These are phyloP conservation scores for Thamnaconus septentrionalis DNA, from an alignment of 2,113 vertebrate genomes.

Conservation along the genomic window DNA sequence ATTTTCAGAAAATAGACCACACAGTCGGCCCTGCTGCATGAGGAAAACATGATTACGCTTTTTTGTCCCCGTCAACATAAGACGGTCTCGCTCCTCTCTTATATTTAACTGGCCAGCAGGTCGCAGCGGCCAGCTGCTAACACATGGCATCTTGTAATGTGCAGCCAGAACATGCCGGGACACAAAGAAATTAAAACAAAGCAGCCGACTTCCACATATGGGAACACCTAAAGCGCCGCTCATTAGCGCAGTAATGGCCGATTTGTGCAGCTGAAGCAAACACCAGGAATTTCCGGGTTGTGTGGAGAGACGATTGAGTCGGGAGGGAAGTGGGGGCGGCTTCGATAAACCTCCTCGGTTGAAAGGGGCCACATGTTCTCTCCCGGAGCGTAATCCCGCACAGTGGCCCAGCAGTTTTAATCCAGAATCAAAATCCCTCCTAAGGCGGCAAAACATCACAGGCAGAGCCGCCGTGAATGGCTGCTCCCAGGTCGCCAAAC, in stretches of 20 bases:
- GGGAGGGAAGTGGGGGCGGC: neutral
- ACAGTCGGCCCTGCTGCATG: too few species aligned
- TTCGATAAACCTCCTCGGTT: conserved; percentile 35
- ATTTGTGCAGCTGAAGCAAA: conserved; percentile 16
- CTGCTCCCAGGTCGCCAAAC: conserved; percentile 19
- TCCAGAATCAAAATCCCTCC: conserved; percentile 50
- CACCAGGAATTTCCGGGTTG: conserved; percentile 3
- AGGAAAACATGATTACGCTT: too few species aligned
- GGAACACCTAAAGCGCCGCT: neutral
- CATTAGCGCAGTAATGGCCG: neutral
- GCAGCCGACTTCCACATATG: neutral
- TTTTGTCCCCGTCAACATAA: too few species aligned
- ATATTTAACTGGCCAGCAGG: too few species aligned
- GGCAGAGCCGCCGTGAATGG: conserved; percentile 31
- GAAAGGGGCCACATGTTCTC: conserved; percentile 58
- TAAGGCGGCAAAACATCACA: conserved; percentile 38
- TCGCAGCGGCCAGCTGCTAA: neutral
- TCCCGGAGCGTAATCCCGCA: conserved; percentile 53
- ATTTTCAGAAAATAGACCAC: too few species aligned
- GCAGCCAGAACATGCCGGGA: too few species aligned
- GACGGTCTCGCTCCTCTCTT: too few species aligned
- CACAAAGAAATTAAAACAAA: neutral
- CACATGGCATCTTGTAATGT: too few species aligned
- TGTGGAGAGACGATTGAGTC: conserved; percentile 1
- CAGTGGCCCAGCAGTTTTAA: conserved; percentile 36